Conservation (phyloP, 2,797 vertebrate genomes). For the Geotrypetes seraphini region DNA sequence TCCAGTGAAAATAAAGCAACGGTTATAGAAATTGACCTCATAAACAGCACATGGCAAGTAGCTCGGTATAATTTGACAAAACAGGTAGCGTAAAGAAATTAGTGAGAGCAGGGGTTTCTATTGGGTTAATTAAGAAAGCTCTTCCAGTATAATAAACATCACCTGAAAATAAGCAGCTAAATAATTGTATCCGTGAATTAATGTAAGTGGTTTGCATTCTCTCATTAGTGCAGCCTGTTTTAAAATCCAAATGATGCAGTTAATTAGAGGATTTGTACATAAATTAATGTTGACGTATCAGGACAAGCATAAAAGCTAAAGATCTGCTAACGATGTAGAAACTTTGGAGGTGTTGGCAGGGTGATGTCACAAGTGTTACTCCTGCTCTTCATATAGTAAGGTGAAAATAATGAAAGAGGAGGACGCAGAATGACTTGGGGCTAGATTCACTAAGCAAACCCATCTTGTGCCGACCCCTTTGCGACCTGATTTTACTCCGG, state of each 20-base stretch:
- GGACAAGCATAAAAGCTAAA: slow-evolving; percentile 3
- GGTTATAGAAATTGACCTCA: background rate
- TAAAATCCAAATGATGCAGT: slow-evolving; percentile 17
- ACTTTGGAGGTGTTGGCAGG: background rate
- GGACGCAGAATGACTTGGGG: too few species aligned
- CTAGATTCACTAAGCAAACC: too few species aligned
- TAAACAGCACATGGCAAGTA: background rate
- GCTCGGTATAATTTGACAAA: background rate
- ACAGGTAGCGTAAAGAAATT: background rate
- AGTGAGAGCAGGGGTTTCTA: background rate
- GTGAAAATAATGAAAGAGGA: too few species aligned
- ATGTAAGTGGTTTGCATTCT: background rate
- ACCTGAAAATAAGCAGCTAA: slow-evolving; percentile 6
- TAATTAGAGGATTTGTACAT: slow-evolving; percentile 21
- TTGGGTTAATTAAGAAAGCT: slow-evolving; percentile 16
- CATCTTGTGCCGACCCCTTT: too few species aligned
- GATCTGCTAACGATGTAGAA: background rate
- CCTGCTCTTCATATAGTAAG: too few species aligned
- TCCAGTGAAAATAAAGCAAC: background rate
- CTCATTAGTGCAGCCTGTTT: slow-evolving; percentile 19
- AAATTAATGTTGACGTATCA: slow-evolving; percentile 3
- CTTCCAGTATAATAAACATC: slow-evolving; percentile 8
- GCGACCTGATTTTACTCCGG: too few species aligned
- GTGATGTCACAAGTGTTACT: rapidly evolving
- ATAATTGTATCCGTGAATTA: slow-evolving; percentile 16